phyloP scores from a whole-genome alignment of 2,888 invertebrate species.

The Tanypteryx hageni region DNA sequence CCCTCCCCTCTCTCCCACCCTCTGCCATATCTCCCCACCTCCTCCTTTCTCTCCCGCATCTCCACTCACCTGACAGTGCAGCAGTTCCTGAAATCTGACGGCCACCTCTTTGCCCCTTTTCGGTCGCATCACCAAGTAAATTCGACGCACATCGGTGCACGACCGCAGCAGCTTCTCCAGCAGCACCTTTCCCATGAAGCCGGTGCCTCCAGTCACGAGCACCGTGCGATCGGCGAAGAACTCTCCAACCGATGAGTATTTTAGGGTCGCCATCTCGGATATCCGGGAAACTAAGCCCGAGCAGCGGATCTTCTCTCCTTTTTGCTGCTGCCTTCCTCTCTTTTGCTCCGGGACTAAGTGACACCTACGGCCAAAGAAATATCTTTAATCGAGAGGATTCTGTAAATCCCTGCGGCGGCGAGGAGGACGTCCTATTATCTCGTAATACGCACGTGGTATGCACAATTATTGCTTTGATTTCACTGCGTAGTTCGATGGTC shows the following conservation, averaged over 20 bases:
- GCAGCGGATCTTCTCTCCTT: neutral
- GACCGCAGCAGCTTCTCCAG: slow-evolving; percentile 42
- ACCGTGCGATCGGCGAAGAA: slow-evolving; percentile 70
- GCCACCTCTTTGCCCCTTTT: slow-evolving; percentile 44
- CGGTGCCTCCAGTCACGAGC: slow-evolving; percentile 79
- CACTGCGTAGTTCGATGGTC: too few species aligned
- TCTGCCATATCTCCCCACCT: too few species aligned
- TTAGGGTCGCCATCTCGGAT: neutral
- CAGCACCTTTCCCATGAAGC: slow-evolving; percentile 78
- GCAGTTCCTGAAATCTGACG: slow-evolving; percentile 1
- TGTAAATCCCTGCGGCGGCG: neutral
- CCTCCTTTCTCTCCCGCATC: neutral
- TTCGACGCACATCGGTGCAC: neutral
- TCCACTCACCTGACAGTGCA: slow-evolving; percentile 32
- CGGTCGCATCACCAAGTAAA: slow-evolving; percentile 21
- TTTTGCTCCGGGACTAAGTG: too few species aligned
- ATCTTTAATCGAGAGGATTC: neutral
- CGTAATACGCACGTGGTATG: too few species aligned
- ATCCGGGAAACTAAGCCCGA: neutral
- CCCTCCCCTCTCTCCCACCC: too few species aligned
- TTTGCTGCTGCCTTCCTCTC: neutral
- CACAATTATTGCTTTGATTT: too few species aligned
- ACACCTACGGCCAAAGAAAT: neutral
- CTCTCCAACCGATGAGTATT: slow-evolving; percentile 36
- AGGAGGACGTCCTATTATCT: too few species aligned